Conservation (phyloP, 2,113 vertebrate species). For the Mionectes macconnelli region DNA sequence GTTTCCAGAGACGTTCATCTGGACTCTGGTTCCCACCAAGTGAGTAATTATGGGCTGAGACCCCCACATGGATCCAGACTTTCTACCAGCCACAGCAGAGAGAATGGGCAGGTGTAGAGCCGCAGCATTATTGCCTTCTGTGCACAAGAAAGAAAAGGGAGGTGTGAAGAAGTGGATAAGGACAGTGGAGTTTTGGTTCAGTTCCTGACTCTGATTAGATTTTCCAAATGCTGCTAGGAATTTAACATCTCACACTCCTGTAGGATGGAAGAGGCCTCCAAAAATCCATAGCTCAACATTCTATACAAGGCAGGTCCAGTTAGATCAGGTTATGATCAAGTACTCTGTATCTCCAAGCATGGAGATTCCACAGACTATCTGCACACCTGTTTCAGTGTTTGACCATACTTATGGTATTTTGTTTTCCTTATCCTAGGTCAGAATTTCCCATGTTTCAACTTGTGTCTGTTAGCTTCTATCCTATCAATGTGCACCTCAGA, state of each 20-base stretch:
- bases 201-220: not conserved
- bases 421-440: not conserved
- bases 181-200: not conserved
- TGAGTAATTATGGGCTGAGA: not conserved
- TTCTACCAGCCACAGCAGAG: not conserved
- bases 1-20: conserved; percentile 68
- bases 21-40: conserved; percentile 48
- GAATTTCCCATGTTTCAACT: not conserved
- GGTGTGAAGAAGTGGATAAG: not conserved
- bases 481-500: not conserved
- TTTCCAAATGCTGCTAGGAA: not conserved
- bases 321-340: not conserved
- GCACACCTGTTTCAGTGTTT: not conserved
- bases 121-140: not conserved
- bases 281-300: not conserved
- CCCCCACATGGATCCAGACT: not conserved
- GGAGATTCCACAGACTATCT: not conserved
- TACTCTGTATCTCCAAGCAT: not conserved
- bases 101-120: not conserved
- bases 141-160: not conserved
- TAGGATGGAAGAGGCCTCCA: not conserved
- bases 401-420: not conserved
- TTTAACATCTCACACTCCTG: not conserved
- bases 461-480: not conserved
- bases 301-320: not conserved